Percentiles rank a stretch among this genome's conserved stretches.
phyloP scores from a whole-genome alignment of 2,888 invertebrate genomes.

The Drosophila phalerata region DNA sequence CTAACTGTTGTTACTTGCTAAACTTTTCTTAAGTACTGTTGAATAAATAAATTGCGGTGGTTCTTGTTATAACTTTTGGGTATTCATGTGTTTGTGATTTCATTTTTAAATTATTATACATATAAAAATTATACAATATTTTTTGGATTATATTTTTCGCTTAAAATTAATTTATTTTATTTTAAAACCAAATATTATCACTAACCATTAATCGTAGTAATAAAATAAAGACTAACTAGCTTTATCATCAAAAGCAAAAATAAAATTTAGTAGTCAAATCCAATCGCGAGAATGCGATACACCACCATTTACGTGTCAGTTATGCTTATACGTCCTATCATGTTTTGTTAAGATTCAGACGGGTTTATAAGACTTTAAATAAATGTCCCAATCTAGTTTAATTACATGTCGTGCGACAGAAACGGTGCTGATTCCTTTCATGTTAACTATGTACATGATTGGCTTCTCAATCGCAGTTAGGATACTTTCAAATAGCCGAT shows the following conservation, averaged over 20 bases:
- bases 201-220: constrained; percentile 48
- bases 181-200: constrained; percentile 47
- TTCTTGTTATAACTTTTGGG: constrained; percentile 59
- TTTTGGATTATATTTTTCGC: constrained; percentile 55
- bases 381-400: neutral
- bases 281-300: too few species aligned
- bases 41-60: constrained; percentile 72
- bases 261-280: too few species aligned
- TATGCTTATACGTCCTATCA: neutral
- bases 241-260: too few species aligned
- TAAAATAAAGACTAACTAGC: constrained; percentile 53
- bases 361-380: neutral
- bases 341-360: neutral
- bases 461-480: neutral
- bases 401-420: neutral
- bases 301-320: too few species aligned
- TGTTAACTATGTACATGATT: neutral
- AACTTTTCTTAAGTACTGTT: constrained; percentile 63
- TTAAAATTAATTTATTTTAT: constrained; percentile 46
- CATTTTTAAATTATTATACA: constrained; percentile 33
- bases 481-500: neutral
- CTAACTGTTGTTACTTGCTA: constrained; percentile 21
- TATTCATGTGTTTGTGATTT: constrained; percentile 31
- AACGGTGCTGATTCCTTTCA: neutral
- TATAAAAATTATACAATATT: constrained; percentile 54